Evolutionary conservation across 2,888 invertebrate species (phyloP), one percentile per base, ranked within the genome.

Genomic region (Cybosia mesomella): DNA sequence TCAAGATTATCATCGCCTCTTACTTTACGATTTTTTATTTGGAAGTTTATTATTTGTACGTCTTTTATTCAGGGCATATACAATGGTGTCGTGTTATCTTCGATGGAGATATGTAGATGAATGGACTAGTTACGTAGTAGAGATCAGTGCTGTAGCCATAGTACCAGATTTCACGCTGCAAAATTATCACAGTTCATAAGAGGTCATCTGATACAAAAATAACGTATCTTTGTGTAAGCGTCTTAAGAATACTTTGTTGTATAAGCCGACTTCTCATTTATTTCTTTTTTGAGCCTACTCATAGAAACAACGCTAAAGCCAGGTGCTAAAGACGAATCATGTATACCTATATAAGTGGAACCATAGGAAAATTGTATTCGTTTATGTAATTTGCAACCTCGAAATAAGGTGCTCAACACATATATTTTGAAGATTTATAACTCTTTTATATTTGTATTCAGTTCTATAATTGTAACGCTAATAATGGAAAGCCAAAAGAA

Each of bases 1-100:
- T 83, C 74, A 72, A 82, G 85, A 85, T 86, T 84, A 83, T 87
- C 75, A 83, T 85, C 84, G 83, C 83, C 80, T 79, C 71, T 76
- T 79, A 79, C 80, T 80, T 75, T 71, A 75, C 75, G 82, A 72
- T 80, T 78, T 80, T 78, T 81, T 83, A 77, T 77, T 72, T 79
- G 64, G 66, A 61, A 75, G 66, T 75, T 75, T 76, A 68, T 78
- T 81, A 71, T 77, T 78, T 77, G 80, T 76, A 68, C 61, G 34
- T 39, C 22, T 59, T 39, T 24, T 63, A 63, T 64, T 58, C 64
- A 32, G 21, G 24, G 28, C 34, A 36, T 58, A 58, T 43, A 21
- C 36, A 53, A 63, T 32, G 39, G 24, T 64, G 43, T 18, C 22
- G 43, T 60, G 24, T 61, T 61, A 61, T 62, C 49, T 62, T 32